Percentiles rank a stretch among this genome's conserved stretches.
phyloP scores from a whole-genome alignment of 2,888 invertebrate species.

The Rhaphigaster nebulosa region DNA sequence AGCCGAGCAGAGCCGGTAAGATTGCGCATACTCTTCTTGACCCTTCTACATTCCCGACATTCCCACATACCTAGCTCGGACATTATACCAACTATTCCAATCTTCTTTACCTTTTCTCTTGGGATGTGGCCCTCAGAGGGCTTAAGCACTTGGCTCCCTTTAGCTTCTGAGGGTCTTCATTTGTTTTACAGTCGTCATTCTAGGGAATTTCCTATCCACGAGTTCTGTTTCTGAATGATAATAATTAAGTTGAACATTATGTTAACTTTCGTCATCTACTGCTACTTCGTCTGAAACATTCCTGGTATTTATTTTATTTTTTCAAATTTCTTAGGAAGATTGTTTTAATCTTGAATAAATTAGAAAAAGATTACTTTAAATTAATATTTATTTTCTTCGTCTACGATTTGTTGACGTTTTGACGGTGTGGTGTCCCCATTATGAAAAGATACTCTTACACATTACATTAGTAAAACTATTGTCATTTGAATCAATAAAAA shows the following conservation, averaged over 20 bases:
- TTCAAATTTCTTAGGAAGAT: too few species aligned
- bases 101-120: slow-evolving; percentile 58
- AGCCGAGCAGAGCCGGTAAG: slow-evolving; percentile 5
- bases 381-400: too few species aligned
- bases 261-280: background rate
- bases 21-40: slow-evolving; percentile 53
- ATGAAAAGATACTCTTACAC: too few species aligned
- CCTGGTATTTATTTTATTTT: too few species aligned
- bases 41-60: slow-evolving; percentile 49
- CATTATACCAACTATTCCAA: slow-evolving; percentile 59
- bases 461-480: too few species aligned
- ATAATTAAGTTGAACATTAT: background rate
- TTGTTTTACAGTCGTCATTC: slow-evolving; percentile 44
- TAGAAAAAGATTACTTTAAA: too few species aligned
- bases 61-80: slow-evolving; percentile 48
- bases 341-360: too few species aligned
- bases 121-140: slow-evolving; percentile 32
- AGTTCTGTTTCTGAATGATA: background rate
- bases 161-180: slow-evolving; percentile 49
- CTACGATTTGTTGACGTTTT: too few species aligned
- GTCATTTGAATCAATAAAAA: too few species aligned
- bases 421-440: too few species aligned
- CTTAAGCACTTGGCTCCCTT: slow-evolving; percentile 45
- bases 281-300: background rate
- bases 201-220: background rate